phyloP scores from a whole-genome alignment of 2,797 vertebrate genomes.

The Sorex maritimensis region DNA sequence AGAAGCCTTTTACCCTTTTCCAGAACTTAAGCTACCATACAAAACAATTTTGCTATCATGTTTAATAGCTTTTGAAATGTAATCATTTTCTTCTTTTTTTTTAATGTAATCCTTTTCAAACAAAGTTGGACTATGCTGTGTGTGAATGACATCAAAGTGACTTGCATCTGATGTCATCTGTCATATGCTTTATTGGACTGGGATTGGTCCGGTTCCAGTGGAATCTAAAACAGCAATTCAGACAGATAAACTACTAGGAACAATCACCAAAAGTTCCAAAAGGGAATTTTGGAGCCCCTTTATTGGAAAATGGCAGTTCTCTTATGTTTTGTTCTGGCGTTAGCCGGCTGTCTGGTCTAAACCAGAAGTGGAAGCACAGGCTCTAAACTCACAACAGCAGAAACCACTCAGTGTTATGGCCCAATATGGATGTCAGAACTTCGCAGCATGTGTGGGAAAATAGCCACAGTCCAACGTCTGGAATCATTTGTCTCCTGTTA shows the following conservation, averaged over 20 bases:
- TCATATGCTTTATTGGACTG: background rate
- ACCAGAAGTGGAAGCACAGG: constrained; percentile 87
- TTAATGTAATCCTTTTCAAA: background rate
- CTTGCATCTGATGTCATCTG: constrained; percentile 56
- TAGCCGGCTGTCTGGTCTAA: constrained; percentile 73
- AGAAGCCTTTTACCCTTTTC: background rate
- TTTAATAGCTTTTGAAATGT: constrained; percentile 71
- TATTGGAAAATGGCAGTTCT: constrained; percentile 72
- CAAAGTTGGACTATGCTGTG: constrained; percentile 69
- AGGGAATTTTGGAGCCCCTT: constrained; percentile 66
- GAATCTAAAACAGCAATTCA: constrained; percentile 67
- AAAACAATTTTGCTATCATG: constrained; percentile 72
- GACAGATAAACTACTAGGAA: constrained; percentile 39
- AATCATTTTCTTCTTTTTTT: background rate
- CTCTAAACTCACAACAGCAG: constrained; percentile 86
- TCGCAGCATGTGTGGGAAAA: constrained; percentile 96
- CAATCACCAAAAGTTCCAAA: constrained; percentile 68
- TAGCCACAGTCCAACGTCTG: constrained; percentile 94
- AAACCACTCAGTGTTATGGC: constrained; percentile 91
- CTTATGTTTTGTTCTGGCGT: constrained; percentile 69
- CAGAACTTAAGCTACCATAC: background rate
- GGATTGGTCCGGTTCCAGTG: constrained; percentile 71
- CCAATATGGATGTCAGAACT: constrained; percentile 95
- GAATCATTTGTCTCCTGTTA: constrained; percentile 94
- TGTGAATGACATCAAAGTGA: constrained; percentile 51